Evolutionary conservation across 2,797 vertebrate genomes (phyloP).

Genomic region (Aphelocoma californica): DNA sequence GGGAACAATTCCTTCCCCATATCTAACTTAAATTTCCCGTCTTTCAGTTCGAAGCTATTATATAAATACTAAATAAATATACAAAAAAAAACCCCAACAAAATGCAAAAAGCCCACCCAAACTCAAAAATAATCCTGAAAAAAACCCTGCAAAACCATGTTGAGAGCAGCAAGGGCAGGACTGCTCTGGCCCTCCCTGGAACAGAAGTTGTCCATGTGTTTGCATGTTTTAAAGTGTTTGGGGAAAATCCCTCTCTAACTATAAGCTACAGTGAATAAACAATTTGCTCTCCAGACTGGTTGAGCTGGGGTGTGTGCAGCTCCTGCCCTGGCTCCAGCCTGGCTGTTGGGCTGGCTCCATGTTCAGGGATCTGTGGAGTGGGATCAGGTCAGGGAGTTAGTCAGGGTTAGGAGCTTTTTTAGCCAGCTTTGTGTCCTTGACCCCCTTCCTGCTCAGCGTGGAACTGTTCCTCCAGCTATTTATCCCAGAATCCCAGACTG

Average conservation of each 20-base stretch:
- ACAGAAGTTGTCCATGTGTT: not conserved
- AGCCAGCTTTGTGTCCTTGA: not conserved
- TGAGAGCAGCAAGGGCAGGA: not conserved
- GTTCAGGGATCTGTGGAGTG: rapidly evolving
- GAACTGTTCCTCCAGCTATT: not conserved
- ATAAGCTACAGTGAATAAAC: not conserved
- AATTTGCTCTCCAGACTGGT: not conserved
- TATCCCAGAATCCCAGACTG: not conserved
- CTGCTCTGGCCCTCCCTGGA: not conserved
- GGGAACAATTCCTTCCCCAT: not conserved
- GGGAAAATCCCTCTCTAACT: not conserved
- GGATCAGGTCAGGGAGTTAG: not conserved
- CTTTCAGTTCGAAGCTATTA: not conserved
- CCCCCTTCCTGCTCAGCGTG: not conserved
- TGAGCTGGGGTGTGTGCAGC: not conserved
- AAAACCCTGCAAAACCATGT: not conserved
- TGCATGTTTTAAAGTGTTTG: not conserved
- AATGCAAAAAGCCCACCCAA: not conserved
- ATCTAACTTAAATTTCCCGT: not conserved
- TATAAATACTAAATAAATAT: not conserved
- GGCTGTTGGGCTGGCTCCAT: not conserved
- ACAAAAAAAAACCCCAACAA: not conserved
- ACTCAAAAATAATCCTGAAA: not conserved
- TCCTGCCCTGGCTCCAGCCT: not conserved
- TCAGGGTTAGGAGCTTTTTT: rapidly evolving